A percentile compares a stretch with the other conserved stretches of the same genome.
Conservation (phyloP, 1,140 invertebrate species). For the Ostrea edulis region DNA sequence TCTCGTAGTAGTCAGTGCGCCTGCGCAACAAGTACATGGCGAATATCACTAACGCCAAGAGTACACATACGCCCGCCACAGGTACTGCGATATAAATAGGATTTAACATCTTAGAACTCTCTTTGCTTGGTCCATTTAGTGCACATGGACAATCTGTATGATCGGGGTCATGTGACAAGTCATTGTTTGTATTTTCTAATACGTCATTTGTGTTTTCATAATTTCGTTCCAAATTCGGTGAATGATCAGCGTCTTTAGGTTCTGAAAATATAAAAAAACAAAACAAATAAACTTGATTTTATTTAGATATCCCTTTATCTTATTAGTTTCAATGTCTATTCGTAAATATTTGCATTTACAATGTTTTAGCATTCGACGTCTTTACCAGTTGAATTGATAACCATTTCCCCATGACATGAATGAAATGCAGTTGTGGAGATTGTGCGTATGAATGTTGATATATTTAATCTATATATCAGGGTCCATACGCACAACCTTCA, state of each 20-base stretch:
- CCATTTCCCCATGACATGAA: no score
- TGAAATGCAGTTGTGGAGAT: no score
- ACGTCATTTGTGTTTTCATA: background rate
- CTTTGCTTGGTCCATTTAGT: conserved; percentile 49
- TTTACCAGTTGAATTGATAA: no score
- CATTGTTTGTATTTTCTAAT: conserved; percentile 25
- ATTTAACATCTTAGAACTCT: conserved; percentile 68
- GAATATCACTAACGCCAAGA: conserved; percentile 75
- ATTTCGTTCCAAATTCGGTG: background rate
- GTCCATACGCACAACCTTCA: no score
- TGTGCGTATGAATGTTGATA: no score
- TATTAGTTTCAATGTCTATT: no score
- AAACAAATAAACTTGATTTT: no score
- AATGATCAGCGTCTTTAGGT: background rate
- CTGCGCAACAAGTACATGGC: conserved; percentile 76
- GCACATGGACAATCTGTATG: conserved; percentile 52
- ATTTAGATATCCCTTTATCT: no score
- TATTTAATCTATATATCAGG: no score
- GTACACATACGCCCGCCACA: conserved; percentile 74
- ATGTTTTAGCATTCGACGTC: no score
- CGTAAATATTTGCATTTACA: no score
- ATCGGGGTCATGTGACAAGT: conserved; percentile 27
- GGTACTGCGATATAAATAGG: conserved; percentile 77
- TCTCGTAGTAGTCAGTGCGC: conserved; percentile 66
- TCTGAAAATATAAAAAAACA: background rate